phyloP scores from a whole-genome alignment of 2,888 invertebrate genomes.

The Chloromyia formosa region DNA sequence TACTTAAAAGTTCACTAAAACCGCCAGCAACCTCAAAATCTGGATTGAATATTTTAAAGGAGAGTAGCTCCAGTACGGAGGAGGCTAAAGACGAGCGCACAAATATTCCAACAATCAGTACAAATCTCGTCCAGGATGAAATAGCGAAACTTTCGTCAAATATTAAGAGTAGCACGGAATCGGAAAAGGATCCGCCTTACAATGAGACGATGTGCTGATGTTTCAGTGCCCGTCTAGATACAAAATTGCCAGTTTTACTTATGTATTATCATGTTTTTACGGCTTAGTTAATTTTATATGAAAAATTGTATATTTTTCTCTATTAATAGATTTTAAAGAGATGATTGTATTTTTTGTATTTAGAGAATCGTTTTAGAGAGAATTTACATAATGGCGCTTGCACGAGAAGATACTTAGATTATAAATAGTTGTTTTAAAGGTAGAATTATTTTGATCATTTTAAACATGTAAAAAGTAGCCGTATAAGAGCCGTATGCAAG shows the following conservation, averaged over 20 bases:
- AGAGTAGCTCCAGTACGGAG: conserved; percentile 64
- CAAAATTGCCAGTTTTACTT: background rate
- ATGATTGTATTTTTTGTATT: conserved; percentile 25
- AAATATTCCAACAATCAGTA: conserved; percentile 62
- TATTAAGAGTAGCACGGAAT: conserved; percentile 64
- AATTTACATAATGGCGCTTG: conserved; percentile 18
- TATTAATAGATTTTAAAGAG: conserved; percentile 26
- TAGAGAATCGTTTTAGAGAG: conserved; percentile 18
- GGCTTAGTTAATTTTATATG: background rate
- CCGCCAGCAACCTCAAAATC: conserved; percentile 58
- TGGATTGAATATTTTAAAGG: conserved; percentile 63
- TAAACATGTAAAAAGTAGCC: too few species aligned
- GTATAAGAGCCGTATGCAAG: too few species aligned
- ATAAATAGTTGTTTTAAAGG: too few species aligned
- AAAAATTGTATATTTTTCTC: conserved; percentile 21
- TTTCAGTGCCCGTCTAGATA: background rate
- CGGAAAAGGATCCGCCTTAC: conserved; percentile 64
- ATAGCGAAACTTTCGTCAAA: conserved; percentile 64
- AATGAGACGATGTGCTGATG: conserved; percentile 65
- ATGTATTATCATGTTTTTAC: background rate
- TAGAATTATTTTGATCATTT: too few species aligned
- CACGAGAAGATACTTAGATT: background rate
- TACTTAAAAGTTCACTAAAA: conserved; percentile 55
- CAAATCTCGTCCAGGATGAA: conserved; percentile 63
- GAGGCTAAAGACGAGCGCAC: conserved; percentile 60